Conservation (phyloP, 2,888 invertebrate species). For the Bellardia pandia region DNA sequence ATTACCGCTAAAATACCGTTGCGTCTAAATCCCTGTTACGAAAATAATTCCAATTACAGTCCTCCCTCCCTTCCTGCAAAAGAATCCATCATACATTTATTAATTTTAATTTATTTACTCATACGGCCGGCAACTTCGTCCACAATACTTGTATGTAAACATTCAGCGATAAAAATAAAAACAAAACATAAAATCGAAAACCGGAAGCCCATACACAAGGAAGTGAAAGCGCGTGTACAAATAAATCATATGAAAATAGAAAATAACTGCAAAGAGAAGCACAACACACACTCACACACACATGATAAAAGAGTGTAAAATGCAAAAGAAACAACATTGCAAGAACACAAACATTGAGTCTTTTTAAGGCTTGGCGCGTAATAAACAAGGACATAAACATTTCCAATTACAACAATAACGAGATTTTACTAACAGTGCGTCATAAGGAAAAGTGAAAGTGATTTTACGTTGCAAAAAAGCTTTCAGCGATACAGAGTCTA, state of each 20-base stretch:
- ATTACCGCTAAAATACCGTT: no score
- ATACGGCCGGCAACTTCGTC: constrained; percentile 32
- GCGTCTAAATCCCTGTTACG: no score
- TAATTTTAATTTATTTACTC: not conserved
- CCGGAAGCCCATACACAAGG: constrained; percentile 79
- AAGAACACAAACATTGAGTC: not conserved
- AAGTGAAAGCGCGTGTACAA: constrained; percentile 74
- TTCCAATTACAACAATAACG: constrained; percentile 61
- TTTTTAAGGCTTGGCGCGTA: constrained; percentile 60
- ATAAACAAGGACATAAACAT: constrained; percentile 59
- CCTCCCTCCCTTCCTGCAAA: no score
- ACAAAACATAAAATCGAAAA: constrained; percentile 78
- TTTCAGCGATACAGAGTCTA: constrained; percentile 10
- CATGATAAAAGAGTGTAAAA: constrained; percentile 11
- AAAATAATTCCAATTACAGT: no score
- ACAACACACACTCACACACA: constrained; percentile 37
- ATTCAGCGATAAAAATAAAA: constrained; percentile 61
- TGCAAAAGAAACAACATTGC: constrained; percentile 26
- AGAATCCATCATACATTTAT: no score
- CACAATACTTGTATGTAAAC: constrained; percentile 26
- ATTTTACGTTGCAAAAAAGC: constrained; percentile 42
- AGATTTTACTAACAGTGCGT: constrained; percentile 57
- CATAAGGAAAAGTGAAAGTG: constrained; percentile 72
- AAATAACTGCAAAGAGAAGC: constrained; percentile 45
- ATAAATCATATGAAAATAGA: constrained; percentile 39